Evolutionary conservation across 2,888 invertebrate species (phyloP).

Genomic region (Oligia latruncula): DNA sequence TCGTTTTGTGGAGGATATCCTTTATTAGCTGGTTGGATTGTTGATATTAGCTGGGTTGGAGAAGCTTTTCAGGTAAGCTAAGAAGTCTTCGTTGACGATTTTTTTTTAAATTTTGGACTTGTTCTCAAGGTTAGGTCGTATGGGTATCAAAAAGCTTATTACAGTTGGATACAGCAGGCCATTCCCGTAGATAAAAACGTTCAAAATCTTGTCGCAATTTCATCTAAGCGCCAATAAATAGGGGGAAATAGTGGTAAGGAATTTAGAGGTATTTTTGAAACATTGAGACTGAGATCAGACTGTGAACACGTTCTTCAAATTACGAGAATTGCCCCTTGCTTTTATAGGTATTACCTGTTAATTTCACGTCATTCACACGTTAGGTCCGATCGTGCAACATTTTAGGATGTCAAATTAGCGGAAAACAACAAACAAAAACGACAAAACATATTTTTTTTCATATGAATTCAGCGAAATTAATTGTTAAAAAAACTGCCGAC

Average conservation of each 20-base stretch:
- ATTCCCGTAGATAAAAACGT: no score
- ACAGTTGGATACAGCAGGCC: neutral
- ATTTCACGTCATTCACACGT: neutral
- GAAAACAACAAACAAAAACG: no score
- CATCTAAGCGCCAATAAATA: no score
- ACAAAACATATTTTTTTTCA: neutral
- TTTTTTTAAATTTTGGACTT: neutral
- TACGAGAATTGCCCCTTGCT: no score
- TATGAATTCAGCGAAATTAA: no score
- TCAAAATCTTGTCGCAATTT: no score
- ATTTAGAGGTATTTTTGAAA: no score
- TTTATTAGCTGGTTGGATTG: conserved; percentile 20
- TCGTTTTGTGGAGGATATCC: conserved; percentile 13
- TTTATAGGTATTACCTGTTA: neutral
- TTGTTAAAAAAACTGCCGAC: neutral
- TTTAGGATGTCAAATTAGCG: neutral
- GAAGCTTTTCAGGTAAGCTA: conserved; percentile 2
- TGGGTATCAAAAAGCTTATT: neutral
- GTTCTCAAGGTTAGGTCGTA: neutral
- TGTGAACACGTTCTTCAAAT: no score
- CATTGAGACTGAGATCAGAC: no score
- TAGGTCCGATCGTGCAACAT: neutral
- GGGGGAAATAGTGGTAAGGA: no score
- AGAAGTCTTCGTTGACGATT: neutral
- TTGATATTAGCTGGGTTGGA: conserved; percentile 2